Evolutionary conservation across 1,140 invertebrate genomes (phyloP).

Genomic region (Luehdorfia chinensis): DNA sequence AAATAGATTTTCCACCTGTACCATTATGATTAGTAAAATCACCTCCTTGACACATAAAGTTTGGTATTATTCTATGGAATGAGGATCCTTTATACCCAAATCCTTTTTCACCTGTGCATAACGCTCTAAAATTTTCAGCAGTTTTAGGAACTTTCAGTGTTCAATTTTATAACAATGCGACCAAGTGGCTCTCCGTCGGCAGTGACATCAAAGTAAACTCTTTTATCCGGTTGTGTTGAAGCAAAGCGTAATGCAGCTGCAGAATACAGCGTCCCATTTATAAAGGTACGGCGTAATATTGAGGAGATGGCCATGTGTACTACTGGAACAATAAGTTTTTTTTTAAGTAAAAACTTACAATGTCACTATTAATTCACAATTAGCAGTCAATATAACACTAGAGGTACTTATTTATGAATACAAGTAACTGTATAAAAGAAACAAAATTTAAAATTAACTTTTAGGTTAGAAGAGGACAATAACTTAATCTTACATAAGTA

Average conservation of each 20-base stretch:
- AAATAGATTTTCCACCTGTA: slow-evolving; percentile 89
- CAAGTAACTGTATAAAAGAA: too few relatives aligned
- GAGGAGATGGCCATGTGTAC: slow-evolving; percentile 32
- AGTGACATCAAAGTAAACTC: slow-evolving; percentile 77
- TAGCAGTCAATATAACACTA: too few relatives aligned
- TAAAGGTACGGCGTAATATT: slow-evolving; percentile 45
- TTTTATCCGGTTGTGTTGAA: slow-evolving; percentile 59
- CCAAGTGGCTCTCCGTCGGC: slow-evolving; percentile 80
- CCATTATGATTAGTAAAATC: slow-evolving; percentile 89
- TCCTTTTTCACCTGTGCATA: slow-evolving; percentile 89
- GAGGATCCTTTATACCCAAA: slow-evolving; percentile 87
- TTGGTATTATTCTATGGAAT: slow-evolving; percentile 92
- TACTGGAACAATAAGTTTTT: background rate
- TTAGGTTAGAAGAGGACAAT: too few relatives aligned
- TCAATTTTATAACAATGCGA: slow-evolving; percentile 86
- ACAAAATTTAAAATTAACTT: too few relatives aligned
- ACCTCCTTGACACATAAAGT: slow-evolving; percentile 91
- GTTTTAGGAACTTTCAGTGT: slow-evolving; percentile 87
- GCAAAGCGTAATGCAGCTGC: slow-evolving; percentile 58
- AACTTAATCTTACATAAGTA: too few relatives aligned
- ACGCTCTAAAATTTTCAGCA: slow-evolving; percentile 87
- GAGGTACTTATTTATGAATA: too few relatives aligned
- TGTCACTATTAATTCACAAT: too few relatives aligned
- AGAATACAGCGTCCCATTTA: slow-evolving; percentile 61
- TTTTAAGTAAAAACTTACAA: slow-evolving; percentile 1